These are phyloP conservation scores for Lutra lutra DNA, from an alignment of 2,797 vertebrate species.

Conservation along the genomic window DNA sequence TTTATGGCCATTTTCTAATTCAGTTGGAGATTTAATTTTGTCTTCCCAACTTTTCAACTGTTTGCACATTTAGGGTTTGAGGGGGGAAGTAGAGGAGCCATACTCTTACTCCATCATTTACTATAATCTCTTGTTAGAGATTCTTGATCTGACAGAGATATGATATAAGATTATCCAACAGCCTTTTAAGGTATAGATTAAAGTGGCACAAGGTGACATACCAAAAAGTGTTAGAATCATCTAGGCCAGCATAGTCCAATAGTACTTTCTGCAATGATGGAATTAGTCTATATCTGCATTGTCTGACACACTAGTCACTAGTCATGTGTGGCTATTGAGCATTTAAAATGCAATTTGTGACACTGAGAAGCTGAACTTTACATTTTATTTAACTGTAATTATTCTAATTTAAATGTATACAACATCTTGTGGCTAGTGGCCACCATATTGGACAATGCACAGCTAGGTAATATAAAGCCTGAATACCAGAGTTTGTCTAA, in stretches of 20 bases:
- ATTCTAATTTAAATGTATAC: constrained; percentile 16
- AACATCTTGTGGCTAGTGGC: background rate
- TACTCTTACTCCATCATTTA: background rate
- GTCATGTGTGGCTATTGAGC: background rate
- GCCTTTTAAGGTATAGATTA: background rate
- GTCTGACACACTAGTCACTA: background rate
- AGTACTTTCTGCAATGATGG: background rate
- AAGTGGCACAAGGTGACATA: background rate
- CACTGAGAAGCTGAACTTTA: background rate
- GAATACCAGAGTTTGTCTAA: background rate
- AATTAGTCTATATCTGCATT: background rate
- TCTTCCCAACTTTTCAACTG: background rate
- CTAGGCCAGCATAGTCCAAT: background rate
- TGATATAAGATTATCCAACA: background rate
- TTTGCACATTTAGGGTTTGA: background rate
- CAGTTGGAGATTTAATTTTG: background rate
- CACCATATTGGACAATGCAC: background rate
- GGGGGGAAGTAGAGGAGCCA: background rate
- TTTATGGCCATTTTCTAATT: background rate
- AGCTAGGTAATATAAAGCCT: background rate
- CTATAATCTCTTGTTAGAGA: background rate
- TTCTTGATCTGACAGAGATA: background rate
- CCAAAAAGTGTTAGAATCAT: background rate
- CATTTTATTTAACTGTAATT: background rate
- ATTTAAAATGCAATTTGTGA: constrained; percentile 5